These are phyloP conservation scores for Eucidaris tribuloides DNA, from an alignment of 35 echinoderm and acorn worm species.

Conservation along the genomic window DNA sequence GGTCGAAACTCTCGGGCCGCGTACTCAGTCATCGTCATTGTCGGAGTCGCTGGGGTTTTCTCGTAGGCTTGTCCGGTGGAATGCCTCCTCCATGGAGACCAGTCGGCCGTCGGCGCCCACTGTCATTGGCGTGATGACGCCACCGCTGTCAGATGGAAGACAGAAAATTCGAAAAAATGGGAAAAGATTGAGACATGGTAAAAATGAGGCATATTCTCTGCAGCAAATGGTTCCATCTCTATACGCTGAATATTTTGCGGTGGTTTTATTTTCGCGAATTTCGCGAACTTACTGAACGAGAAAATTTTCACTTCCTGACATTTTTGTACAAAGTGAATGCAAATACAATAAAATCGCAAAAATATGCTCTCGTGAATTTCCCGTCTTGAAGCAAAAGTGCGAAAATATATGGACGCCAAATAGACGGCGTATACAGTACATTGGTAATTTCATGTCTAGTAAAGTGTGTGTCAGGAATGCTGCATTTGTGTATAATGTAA, in stretches of 20 bases:
- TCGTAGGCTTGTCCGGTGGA: conserved; percentile 9
- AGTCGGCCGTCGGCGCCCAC: conserved; percentile 78
- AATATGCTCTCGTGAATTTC: no score
- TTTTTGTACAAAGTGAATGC: neutral
- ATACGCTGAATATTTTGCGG: neutral
- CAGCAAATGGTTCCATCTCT: neutral
- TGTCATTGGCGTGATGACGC: conserved; percentile 88
- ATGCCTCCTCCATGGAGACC: conserved; percentile 62
- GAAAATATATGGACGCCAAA: no score
- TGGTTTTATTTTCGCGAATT: neutral
- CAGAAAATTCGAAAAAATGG: neutral
- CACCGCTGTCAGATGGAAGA: conserved; percentile 48
- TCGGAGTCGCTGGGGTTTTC: no score
- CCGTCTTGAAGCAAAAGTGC: no score
- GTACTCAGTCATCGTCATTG: no score
- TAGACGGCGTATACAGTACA: neutral
- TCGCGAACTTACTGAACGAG: neutral
- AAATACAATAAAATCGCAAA: neutral
- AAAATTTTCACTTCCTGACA: neutral
- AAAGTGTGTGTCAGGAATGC: neutral
- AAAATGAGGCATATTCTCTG: no score
- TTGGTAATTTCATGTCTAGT: neutral
- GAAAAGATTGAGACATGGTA: neutral
- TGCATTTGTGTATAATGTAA: neutral
- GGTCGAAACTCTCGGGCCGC: no score